Evolutionary conservation across 1,140 invertebrate species (phyloP), one percentile per base, ranked within the genome.

Genomic region (Homalodisca vitripennis): DNA sequence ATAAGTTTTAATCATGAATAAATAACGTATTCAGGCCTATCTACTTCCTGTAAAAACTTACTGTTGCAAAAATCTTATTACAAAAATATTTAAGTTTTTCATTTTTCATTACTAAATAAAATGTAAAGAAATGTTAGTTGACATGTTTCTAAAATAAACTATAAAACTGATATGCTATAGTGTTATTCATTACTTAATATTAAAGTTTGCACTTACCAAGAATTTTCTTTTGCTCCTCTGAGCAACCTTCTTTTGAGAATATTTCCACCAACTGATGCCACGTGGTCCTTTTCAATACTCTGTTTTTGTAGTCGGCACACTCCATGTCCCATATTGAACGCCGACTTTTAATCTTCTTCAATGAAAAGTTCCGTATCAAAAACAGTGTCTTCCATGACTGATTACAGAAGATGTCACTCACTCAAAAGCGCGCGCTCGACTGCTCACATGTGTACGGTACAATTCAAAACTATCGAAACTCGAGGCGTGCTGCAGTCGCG

Each of bases 351-450:
- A 62, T n/a, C 57, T 62, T 62, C 57, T 30, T 62, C 57, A 62
- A 62, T 62, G 20, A 62, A 62, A 2, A 62, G 24, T 31, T 62
- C 57, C 6, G 48, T 53, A 53, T 53, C 48, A 53, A 53, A 53
- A n/a, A n/a, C n/a, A n/a, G n/a, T n/a, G n/a, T n/a, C n/a, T n/a
- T n/a, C n/a, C n/a, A 22, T 53, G 48, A 53, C 20, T 20, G 12
- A 22, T 22, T 53, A 20, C 3, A 53, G 12, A 53, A 22, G 10
- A 6, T 14, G 48, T 53, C n/a, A 20, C 48, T 6, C 20, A 53
- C 12, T 12, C 48, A 3, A 53, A 53, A 53, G 48, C 48, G 48
- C 48, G 48, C 48, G 48, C 3, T 53, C 12, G 48, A 53, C 48
- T 53, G 48, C 48, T 22, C 48, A 17, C 48, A 53, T 53, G 22